Conservation (phyloP, 1,140 invertebrate species). For the Monochamus saltuarius region DNA sequence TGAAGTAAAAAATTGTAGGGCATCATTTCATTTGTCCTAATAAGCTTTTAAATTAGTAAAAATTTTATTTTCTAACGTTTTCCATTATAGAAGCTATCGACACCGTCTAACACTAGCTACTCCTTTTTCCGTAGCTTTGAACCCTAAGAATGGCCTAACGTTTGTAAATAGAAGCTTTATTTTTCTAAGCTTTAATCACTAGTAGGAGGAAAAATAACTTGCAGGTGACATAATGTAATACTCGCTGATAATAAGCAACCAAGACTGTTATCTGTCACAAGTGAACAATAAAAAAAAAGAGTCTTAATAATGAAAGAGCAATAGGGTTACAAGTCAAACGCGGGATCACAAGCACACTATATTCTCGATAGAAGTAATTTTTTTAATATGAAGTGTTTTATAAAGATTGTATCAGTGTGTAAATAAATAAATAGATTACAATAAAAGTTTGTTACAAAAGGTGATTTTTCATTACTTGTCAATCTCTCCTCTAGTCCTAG, state of each 20-base stretch:
- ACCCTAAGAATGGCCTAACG: no score
- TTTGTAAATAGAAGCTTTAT: no score
- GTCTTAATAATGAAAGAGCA: constrained; percentile 18
- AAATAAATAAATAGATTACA: constrained; percentile 26
- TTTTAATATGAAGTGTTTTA: constrained; percentile 22
- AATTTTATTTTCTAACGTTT: no score
- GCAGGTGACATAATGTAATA: background rate
- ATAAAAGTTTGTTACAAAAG: constrained; percentile 27
- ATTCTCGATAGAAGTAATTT: constrained; percentile 17
- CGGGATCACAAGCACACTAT: constrained; percentile 4
- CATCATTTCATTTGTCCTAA: no score
- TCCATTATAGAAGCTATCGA: no score
- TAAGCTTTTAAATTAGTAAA: no score
- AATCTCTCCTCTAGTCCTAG: background rate
- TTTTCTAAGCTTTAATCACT: no score
- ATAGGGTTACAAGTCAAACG: constrained; percentile 2
- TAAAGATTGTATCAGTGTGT: constrained; percentile 25
- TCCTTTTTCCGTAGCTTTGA: no score
- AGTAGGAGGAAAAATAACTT: no score
- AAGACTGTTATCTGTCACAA: constrained; percentile 5
- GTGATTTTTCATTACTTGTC: constrained; percentile 1
- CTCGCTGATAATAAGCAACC: constrained; percentile 23
- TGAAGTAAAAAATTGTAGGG: no score
- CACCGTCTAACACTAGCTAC: no score
- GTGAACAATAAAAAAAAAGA: constrained; percentile 21